Conservation (phyloP, 2,113 vertebrate genomes). For the Oreochromis tanganicae region DNA sequence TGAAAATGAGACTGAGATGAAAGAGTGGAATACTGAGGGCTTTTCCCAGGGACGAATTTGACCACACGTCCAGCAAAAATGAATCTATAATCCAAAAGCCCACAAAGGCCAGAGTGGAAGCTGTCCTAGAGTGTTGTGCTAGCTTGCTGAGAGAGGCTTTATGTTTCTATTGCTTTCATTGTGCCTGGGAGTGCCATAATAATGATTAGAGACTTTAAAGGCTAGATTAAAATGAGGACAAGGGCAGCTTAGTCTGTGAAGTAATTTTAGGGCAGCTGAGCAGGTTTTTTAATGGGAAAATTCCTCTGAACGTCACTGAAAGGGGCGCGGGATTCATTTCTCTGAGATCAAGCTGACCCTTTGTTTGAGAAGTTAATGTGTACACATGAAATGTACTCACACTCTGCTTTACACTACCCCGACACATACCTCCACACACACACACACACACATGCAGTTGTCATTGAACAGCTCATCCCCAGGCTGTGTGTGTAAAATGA, state of each 20-base stretch:
- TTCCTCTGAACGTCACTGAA: constrained; percentile 38
- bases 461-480: constrained; percentile 14
- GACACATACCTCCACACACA: background rate
- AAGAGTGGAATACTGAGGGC: constrained; percentile 42
- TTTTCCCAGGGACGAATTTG: constrained; percentile 56
- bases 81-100: constrained; percentile 63
- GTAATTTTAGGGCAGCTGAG: constrained; percentile 57
- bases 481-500: background rate
- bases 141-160: constrained; percentile 61
- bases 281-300: constrained; percentile 63
- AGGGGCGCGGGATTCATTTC: constrained; percentile 20
- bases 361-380: constrained; percentile 8
- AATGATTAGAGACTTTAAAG: constrained; percentile 68
- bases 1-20: constrained; percentile 70
- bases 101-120: constrained; percentile 52
- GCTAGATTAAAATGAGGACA: constrained; percentile 61
- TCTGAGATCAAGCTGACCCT: constrained; percentile 26
- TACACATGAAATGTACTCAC: constrained; percentile 4
- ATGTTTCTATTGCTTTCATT: constrained; percentile 62
- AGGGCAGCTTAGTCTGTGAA: constrained; percentile 62
- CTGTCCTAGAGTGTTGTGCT: constrained; percentile 62
- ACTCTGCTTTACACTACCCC: background rate
- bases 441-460: background rate
- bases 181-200: constrained; percentile 59
- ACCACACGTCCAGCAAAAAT: constrained; percentile 68